These are phyloP conservation scores for Hoplodrina blanda DNA, from an alignment of 2,888 invertebrate species.

Conservation along the genomic window DNA sequence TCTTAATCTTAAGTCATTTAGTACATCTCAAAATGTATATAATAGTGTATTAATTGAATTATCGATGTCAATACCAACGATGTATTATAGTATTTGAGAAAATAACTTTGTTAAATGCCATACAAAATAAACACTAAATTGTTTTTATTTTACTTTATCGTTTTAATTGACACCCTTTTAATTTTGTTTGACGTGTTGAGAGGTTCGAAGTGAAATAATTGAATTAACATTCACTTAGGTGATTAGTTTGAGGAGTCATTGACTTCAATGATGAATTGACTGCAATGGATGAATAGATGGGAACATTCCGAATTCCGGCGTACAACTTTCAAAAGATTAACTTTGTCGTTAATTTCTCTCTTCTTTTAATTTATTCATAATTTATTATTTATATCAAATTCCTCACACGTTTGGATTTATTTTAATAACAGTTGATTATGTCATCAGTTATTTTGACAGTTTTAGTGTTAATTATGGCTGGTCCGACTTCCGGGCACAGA, in stretches of 20 bases:
- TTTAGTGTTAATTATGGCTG: conserved; percentile 63
- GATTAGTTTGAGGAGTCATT: conserved; percentile 46
- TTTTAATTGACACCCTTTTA: conserved; percentile 63
- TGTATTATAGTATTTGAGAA: conserved; percentile 84
- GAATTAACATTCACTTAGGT: conserved; percentile 42
- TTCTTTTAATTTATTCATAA: conserved; percentile 51
- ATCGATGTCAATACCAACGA: conserved; percentile 88
- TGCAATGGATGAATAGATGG: conserved; percentile 24
- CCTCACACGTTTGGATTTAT: conserved; percentile 44
- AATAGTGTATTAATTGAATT: conserved; percentile 83
- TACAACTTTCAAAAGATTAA: conserved; percentile 53
- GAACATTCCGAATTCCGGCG: conserved; percentile 37
- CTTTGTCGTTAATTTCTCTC: conserved; percentile 37
- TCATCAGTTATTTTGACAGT: conserved; percentile 63
- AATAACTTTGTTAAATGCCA: conserved; percentile 88
- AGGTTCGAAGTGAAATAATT: conserved; percentile 28
- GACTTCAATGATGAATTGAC: conserved; percentile 32
- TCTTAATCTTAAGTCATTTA: conserved; percentile 79
- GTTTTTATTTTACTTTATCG: conserved; percentile 87
- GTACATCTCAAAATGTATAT: conserved; percentile 82
- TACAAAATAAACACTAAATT: conserved; percentile 87
- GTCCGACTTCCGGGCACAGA: conserved; percentile 54
- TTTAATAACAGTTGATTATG: conserved; percentile 57
- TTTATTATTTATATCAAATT: conserved; percentile 51
- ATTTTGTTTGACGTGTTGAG: conserved; percentile 46